These are phyloP conservation scores for Aleiodes sp. DNA, from an alignment of 1,140 invertebrate species.

Conservation along the genomic window DNA sequence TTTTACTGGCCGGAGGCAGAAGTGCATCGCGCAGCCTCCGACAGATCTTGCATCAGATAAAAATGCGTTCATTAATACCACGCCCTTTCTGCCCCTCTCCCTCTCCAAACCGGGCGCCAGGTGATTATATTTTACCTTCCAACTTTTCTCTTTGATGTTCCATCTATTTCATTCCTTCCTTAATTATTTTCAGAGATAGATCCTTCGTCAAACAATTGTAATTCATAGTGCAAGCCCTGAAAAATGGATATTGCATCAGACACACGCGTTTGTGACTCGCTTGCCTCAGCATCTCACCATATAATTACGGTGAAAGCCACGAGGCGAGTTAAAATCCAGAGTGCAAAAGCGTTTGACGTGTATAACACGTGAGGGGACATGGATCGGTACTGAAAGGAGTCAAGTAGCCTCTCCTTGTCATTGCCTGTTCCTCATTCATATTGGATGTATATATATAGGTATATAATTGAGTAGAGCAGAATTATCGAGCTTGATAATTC, in stretches of 20 bases:
- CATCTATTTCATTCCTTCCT: background rate
- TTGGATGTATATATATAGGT: background rate
- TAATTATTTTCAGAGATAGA: background rate
- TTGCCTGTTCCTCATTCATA: background rate
- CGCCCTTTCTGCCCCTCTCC: conserved; percentile 9
- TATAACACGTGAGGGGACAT: conserved; percentile 13
- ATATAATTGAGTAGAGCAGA: background rate
- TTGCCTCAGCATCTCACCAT: conserved; percentile 38
- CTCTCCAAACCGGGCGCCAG: background rate
- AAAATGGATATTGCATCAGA: conserved; percentile 47
- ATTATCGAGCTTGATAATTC: background rate
- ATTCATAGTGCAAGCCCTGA: conserved; percentile 49
- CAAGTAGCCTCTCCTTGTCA: conserved; percentile 4
- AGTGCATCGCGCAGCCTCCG: conserved; percentile 38
- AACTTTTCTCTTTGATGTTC: background rate
- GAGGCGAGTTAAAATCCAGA: background rate
- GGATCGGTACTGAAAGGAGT: background rate
- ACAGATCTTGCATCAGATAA: conserved; percentile 45
- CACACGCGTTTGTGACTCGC: conserved; percentile 6
- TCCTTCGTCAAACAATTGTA: conserved; percentile 30
- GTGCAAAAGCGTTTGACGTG: conserved; percentile 9
- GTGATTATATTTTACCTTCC: background rate
- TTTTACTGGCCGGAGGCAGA: background rate
- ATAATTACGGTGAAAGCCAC: conserved; percentile 59
- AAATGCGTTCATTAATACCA: conserved; percentile 22